These are phyloP conservation scores for Mola mola DNA, from an alignment of 2,113 vertebrate species.

Conservation along the genomic window DNA sequence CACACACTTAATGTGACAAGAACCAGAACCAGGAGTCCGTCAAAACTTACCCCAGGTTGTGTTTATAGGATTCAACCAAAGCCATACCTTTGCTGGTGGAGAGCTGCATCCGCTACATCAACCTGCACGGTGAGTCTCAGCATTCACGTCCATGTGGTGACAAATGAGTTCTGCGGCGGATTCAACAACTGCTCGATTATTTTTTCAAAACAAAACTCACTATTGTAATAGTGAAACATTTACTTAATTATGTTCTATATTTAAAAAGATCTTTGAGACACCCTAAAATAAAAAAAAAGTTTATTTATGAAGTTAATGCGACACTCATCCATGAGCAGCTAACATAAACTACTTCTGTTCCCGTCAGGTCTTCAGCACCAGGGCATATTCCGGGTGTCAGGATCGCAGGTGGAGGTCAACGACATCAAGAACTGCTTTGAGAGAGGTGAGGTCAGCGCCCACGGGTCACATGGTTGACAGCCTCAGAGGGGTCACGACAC, in stretches of 20 bases:
- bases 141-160: neutral
- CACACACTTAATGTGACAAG: no score
- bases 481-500: neutral
- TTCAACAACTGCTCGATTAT: neutral
- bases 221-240: no score
- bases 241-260: no score
- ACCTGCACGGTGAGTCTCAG: slow-evolving; percentile 90
- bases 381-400: slow-evolving; percentile 97
- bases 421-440: slow-evolving; percentile 99
- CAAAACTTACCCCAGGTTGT: no score
- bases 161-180: no score
- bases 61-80: slow-evolving; percentile 91
- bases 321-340: neutral
- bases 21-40: no score
- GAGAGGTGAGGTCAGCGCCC: slow-evolving; percentile 85
- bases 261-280: no score
- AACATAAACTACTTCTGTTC: neutral
- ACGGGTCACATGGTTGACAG: neutral
- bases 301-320: no score
- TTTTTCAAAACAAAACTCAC: neutral
- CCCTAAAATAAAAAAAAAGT: no score
- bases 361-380: slow-evolving; percentile 95
- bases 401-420: slow-evolving; percentile 98
- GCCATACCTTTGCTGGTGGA: slow-evolving; percentile 96
- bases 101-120: slow-evolving; percentile 98